Conservation (phyloP, 2,797 vertebrate species). For the Cetoscarus ocellatus region DNA sequence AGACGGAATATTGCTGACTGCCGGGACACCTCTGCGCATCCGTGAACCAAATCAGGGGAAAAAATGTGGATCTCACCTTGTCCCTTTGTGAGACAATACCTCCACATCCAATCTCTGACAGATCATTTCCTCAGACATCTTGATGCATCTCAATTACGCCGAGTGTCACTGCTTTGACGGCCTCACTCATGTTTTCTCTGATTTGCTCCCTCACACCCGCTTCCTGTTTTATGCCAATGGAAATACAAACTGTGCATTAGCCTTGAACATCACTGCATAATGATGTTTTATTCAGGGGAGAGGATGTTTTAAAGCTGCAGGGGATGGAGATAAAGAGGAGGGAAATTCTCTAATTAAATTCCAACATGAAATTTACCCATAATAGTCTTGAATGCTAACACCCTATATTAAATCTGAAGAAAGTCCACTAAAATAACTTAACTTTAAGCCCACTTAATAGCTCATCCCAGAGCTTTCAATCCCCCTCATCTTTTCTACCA, state of each 20-base stretch:
- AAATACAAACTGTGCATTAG: background rate
- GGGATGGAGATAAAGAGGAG: background rate
- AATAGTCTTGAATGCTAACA: background rate
- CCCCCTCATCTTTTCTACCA: background rate
- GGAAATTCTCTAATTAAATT: slow-evolving; percentile 1
- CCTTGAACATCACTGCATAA: background rate
- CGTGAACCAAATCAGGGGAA: slow-evolving; percentile 45
- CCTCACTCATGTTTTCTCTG: slow-evolving; percentile 26
- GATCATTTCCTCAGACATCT: slow-evolving; percentile 51
- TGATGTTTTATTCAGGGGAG: background rate
- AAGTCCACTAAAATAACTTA: background rate
- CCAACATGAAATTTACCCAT: background rate
- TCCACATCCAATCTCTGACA: slow-evolving; percentile 51
- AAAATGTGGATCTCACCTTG: slow-evolving; percentile 48
- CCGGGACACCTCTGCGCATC: slow-evolving; percentile 59
- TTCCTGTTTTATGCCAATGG: background rate
- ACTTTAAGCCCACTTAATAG: background rate
- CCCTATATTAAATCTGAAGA: background rate
- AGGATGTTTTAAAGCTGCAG: slow-evolving; percentile 7
- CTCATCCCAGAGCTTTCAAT: background rate
- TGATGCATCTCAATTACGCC: slow-evolving; percentile 67
- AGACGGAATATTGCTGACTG: slow-evolving; percentile 75
- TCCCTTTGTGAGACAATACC: slow-evolving; percentile 50
- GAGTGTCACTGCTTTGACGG: slow-evolving; percentile 35
- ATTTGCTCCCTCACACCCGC: slow-evolving; percentile 8